Evolutionary conservation across 2,113 vertebrate genomes (phyloP), one percentile per base, ranked within the genome.

Genomic region (Castor canadensis): DNA sequence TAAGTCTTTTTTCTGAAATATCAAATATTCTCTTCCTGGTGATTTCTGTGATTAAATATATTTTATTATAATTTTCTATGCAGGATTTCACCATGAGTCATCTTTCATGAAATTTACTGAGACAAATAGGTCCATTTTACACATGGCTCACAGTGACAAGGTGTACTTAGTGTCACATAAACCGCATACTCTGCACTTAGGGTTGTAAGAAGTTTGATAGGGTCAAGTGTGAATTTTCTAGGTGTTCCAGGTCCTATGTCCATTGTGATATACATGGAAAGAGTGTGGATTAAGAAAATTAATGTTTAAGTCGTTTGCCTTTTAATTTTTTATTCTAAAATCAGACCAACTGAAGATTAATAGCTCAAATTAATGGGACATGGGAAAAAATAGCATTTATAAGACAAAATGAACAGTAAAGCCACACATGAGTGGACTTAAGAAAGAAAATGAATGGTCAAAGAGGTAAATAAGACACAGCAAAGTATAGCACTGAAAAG

Each of bases 301-400:
- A 24, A 89, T 85, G 85, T 92, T 75, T 45, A 83, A 93, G 71
- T 93, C 35, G 30, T 75, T 94, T 94, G 19, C 43, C 24, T 83
- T 88, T 83, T 87, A 16, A 72, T 86, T 67, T n/a, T 73, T 86
- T 66, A 64, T 89, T 92, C 64, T 81, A 91, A 87, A 94, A 43
- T 35, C 81, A 72, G 49, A 20, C n/a, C 87, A 84, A 87, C n/a
- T n/a, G 24, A 81, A 86, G 87, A 72, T 67, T 88, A 95, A 56
- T 45, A 94, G 30, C 66, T 54, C 67, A 60, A 86, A 66, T 52
- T 82, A 67, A 43, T 79, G 43, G 16, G 87, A 66, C 32, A 26
- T 49, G 73, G 28, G 40, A 73, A 58, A 85, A 77, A 94, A 30
- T 5, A 66, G 40, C 26, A 69, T 52, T n/a, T 64, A 54, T 64